Conservation (phyloP, 1,140 invertebrate species). For the Hyles euphorbiae region DNA sequence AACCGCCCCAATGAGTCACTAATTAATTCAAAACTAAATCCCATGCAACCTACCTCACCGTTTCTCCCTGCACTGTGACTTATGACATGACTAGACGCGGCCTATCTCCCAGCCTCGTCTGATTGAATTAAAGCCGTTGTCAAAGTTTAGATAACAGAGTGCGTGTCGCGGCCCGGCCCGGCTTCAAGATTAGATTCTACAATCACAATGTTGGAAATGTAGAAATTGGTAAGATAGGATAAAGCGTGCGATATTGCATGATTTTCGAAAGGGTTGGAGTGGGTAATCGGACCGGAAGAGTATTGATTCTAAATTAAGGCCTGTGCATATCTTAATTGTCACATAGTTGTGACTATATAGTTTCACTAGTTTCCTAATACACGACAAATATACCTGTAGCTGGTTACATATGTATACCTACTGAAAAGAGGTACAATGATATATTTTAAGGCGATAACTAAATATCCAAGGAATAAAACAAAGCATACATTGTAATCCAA, state of each 20-base stretch:
- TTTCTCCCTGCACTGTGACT: slow-evolving; percentile 12
- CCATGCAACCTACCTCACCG: slow-evolving; percentile 2
- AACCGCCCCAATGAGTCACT: background rate
- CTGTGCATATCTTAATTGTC: no score
- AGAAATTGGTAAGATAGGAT: slow-evolving; percentile 2
- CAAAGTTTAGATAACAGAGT: slow-evolving; percentile 35
- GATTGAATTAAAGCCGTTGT: slow-evolving; percentile 56
- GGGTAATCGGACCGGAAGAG: no score
- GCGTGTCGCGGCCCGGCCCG: slow-evolving; percentile 18
- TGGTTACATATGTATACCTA: no score
- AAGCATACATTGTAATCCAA: no score
- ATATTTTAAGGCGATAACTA: no score
- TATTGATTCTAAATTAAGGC: no score
- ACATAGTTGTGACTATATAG: no score
- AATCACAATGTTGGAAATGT: background rate
- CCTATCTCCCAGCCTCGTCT: slow-evolving; percentile 42
- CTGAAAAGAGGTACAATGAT: no score
- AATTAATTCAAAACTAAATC: slow-evolving; percentile 1
- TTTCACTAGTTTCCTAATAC: no score
- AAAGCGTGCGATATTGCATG: slow-evolving; percentile 3
- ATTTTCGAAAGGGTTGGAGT: background rate
- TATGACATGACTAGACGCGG: slow-evolving; percentile 55
- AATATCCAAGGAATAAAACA: no score
- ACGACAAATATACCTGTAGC: no score
- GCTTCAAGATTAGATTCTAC: slow-evolving; percentile 10